Evolutionary conservation across 2,888 invertebrate species (phyloP), one percentile per base, ranked within the genome.

Genomic region (Tubulanus polymorphus): DNA sequence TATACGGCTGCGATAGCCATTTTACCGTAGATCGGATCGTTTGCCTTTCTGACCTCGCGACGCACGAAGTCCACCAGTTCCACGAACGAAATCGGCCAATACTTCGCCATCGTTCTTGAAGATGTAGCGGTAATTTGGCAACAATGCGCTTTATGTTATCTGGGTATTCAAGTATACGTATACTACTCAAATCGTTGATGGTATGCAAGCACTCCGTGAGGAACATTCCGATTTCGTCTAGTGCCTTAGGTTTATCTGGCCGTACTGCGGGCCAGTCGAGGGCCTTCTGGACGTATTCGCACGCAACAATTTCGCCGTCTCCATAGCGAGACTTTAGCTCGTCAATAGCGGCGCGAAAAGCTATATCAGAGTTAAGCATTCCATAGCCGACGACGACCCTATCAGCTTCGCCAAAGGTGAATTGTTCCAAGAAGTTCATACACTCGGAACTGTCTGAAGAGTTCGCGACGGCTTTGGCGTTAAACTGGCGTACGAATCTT

Each of bases 401-500:
- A 12, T 54, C n/a, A 18, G 50, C 54, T 20, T 51, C 51, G 12
- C 51, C 55, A 5, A 25, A 28, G 1, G 51, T 54, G 23, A 27
- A 51, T 26, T 51, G 55, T n/a, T 32, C 50, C 5, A 54, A 41
- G 10, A 45, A 56, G 20, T 29, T 53, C n/a, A n/a, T n/a, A n/a
- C n/a, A n/a, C n/a, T n/a, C n/a, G n/a, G n/a, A n/a, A n/a, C n/a
- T n/a, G n/a, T n/a, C n/a, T n/a, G n/a, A n/a, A n/a, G n/a, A n/a
- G n/a, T n/a, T n/a, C n/a, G n/a, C n/a, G n/a, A n/a, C n/a, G n/a
- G n/a, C n/a, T n/a, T n/a, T n/a, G n/a, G n/a, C n/a, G n/a, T n/a
- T n/a, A n/a, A n/a, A n/a, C n/a, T n/a, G n/a, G n/a, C n/a, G n/a
- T n/a, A n/a, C n/a, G n/a, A n/a, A n/a, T n/a, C n/a, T n/a, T n/a